Evolutionary conservation across 2,113 vertebrate species (phyloP), one percentile per base, ranked within the genome.

Genomic region (Eleginops maclovinus): DNA sequence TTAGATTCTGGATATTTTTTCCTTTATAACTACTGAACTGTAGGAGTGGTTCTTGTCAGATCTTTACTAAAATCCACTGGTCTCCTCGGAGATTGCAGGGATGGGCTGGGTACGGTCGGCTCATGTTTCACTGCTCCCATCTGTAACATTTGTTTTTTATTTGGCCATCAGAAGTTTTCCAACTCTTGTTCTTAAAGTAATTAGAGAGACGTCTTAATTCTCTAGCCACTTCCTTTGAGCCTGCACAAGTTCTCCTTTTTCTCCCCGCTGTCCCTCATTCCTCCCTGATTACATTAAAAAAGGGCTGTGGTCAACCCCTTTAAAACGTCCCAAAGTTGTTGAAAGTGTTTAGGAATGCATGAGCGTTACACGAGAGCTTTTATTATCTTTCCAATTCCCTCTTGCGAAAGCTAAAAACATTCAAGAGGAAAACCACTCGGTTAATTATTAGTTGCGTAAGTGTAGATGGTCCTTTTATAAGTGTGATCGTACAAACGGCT

Each of bases 101-200:
- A 78, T 85, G 74, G 75, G 75, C 56, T 85, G 69, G 43, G 69
- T 61, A 61, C 65, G 40, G 53, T 36, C 31, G 43, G 65, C 83
- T 89, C 87, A 46, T 26, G 75, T 89, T 87, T 44, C 85, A 31
- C 85, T 64, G 60, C 68, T 90, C 77, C 77, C 82, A 85, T 90
- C 76, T 86, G 77, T 64, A 91, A 88, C 90, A 92, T 93, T 90
- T 93, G 91, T 85, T 93, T 91, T 93, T 90, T 89, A 89, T 93
- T 93, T 91, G 65, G 59, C 79, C 84, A 79, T 88, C 83, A 77
- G 70, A 77, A 63, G 75, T 90, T 92, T 90, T 87, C 89, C 79
- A 81, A 62, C 51, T 87, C 77, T 81, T 21, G 71, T 75, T 84
- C 81, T 80, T 71, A 54, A 26, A 82, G 86, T 85, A 88, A 91